phyloP scores from a whole-genome alignment of 2,113 vertebrate genomes.

The Erythrolamprus reginae region DNA sequence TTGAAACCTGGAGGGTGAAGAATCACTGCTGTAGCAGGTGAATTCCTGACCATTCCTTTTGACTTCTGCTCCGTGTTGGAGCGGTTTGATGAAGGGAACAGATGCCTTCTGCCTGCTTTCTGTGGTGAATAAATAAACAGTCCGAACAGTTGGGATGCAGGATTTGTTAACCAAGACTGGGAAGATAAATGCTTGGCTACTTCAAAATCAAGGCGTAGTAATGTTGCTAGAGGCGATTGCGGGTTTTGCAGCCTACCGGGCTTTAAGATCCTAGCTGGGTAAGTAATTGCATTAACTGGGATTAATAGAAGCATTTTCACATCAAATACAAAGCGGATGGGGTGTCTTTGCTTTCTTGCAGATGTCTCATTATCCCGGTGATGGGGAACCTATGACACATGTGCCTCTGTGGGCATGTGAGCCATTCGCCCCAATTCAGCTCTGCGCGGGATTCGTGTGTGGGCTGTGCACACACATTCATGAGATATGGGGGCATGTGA shows the following conservation, averaged over 20 bases:
- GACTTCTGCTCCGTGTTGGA: constrained; percentile 10
- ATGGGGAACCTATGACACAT: too few species aligned
- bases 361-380: too few species aligned
- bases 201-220: constrained; percentile 3
- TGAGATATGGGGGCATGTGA: too few species aligned
- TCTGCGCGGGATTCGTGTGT: too few species aligned
- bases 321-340: neutral
- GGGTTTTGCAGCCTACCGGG: constrained; percentile 26
- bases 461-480: too few species aligned
- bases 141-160: constrained; percentile 17
- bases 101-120: neutral
- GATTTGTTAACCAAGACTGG: constrained; percentile 27
- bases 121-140: constrained; percentile 27
- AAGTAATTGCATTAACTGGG: constrained; percentile 32
- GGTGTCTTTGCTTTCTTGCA: too few species aligned
- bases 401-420: too few species aligned
- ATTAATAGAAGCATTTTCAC: constrained; percentile 27
- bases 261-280: constrained; percentile 20
- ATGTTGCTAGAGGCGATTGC: constrained; percentile 4
- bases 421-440: too few species aligned
- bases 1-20: too few species aligned
- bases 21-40: too few species aligned
- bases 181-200: constrained; percentile 21
- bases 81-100: constrained; percentile 34
- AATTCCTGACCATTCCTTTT: constrained; percentile 11